Evolutionary conservation across 2,113 vertebrate species (phyloP).

Genomic region (Aythya baeri): DNA sequence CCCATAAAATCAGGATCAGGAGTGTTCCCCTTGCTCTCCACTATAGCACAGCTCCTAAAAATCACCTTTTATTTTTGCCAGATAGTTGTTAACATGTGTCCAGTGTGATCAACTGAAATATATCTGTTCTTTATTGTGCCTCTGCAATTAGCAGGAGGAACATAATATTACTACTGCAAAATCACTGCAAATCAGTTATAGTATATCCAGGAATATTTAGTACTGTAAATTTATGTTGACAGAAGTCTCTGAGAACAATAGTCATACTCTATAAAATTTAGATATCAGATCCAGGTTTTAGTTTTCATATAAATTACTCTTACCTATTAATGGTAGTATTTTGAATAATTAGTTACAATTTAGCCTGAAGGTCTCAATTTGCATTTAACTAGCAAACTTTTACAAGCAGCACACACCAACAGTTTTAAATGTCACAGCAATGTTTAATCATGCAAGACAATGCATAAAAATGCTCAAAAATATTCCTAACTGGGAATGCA

Average conservation of each 20-base stretch:
- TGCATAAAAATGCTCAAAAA: background rate
- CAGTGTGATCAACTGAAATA: background rate
- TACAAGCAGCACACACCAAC: background rate
- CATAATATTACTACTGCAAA: background rate
- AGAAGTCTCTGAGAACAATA: background rate
- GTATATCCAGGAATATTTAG: background rate
- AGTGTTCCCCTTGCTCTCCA: background rate
- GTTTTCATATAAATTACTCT: constrained; percentile 14
- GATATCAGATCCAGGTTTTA: background rate
- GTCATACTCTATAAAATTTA: background rate
- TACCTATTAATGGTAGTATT: constrained; percentile 30
- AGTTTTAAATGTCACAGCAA: constrained; percentile 29
- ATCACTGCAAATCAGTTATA: background rate
- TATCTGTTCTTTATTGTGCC: background rate
- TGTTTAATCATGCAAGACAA: constrained; percentile 12
- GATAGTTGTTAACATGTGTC: background rate
- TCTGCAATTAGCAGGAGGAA: background rate
- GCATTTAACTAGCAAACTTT: constrained; percentile 29
- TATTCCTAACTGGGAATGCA: background rate
- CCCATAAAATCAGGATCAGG: constrained; percentile 14
- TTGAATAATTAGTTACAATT: constrained; percentile 48
- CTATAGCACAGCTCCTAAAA: background rate
- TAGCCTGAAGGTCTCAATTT: constrained; percentile 47
- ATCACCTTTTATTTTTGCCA: background rate
- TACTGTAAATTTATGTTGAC: background rate